These are phyloP conservation scores for Varanus komodoensis DNA, from an alignment of 2,113 vertebrate genomes.

Conservation along the genomic window DNA sequence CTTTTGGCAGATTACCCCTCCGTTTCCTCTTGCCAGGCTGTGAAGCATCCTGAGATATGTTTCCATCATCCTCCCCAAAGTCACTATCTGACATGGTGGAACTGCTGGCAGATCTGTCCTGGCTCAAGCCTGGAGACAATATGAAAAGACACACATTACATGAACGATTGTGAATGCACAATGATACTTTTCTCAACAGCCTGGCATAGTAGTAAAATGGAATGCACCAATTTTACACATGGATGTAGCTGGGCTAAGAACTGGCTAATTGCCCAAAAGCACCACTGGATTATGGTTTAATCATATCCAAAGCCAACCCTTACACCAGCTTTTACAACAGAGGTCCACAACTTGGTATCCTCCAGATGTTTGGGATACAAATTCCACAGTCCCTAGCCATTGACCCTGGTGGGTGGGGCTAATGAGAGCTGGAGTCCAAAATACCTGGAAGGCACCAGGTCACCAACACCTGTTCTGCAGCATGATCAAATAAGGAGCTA, in stretches of 20 bases:
- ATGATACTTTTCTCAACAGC: not conserved
- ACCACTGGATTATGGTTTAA: not conserved
- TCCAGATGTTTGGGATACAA: not conserved
- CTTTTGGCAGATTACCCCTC: constrained; percentile 96
- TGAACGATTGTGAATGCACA: not conserved
- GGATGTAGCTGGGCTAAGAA: not conserved
- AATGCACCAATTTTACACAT: not conserved
- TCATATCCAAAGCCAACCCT: not conserved
- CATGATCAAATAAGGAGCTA: not conserved
- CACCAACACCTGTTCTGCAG: not conserved
- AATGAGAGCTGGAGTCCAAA: not conserved
- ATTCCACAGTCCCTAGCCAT: not conserved
- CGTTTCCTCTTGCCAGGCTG: constrained; percentile 89
- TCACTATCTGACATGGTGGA: constrained; percentile 93
- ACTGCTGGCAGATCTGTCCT: constrained; percentile 58
- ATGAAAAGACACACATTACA: not conserved
- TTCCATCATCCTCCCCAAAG: constrained; percentile 84
- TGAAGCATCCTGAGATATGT: constrained; percentile 82
- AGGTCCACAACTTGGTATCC: not conserved
- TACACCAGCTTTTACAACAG: not conserved
- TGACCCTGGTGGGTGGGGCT: too few species aligned
- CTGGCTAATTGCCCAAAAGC: not conserved
- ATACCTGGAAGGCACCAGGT: not conserved
- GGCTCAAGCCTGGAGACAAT: constrained; percentile 56
- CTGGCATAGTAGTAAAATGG: not conserved